Conservation (phyloP, 2,888 invertebrate species). For the Furcula furcula region DNA sequence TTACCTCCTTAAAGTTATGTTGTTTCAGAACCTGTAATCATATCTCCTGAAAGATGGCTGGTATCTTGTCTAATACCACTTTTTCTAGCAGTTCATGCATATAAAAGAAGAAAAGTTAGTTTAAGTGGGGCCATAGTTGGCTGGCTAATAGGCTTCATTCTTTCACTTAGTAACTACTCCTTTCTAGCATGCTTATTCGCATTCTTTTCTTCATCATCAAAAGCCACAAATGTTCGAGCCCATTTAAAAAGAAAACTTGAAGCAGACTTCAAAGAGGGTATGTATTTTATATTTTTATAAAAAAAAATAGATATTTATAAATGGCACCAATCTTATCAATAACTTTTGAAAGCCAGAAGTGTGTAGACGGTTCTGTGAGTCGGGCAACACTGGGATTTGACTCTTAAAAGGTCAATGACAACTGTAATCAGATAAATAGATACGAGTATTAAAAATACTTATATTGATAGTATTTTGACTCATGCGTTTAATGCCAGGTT, state of each 20-base stretch:
- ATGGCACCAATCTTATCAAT: too few relatives aligned
- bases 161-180: slow-evolving; percentile 89
- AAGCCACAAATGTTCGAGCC: slow-evolving; percentile 89
- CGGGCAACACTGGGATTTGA: too few relatives aligned
- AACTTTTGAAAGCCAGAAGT: too few relatives aligned
- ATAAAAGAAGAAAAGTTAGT: slow-evolving; percentile 85
- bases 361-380: too few relatives aligned
- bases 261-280: slow-evolving; percentile 90
- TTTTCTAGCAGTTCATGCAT: slow-evolving; percentile 84
- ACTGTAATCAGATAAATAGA: too few relatives aligned
- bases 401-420: too few relatives aligned
- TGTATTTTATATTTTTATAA: slow-evolving; percentile 1
- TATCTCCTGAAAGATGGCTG: slow-evolving; percentile 86
- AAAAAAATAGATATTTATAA: background rate
- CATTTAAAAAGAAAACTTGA: slow-evolving; percentile 86
- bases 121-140: slow-evolving; percentile 87
- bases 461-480: too few relatives aligned
- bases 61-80: slow-evolving; percentile 84
- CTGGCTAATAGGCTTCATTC: slow-evolving; percentile 86
- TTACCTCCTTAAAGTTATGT: slow-evolving; percentile 1
- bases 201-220: slow-evolving; percentile 91
- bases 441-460: too few relatives aligned
- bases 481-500: too few relatives aligned
- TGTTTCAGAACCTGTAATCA: slow-evolving; percentile 79
- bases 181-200: slow-evolving; percentile 87